Evolutionary conservation across 2,113 vertebrate species (phyloP).

Genomic region (Lophotis ruficrista): DNA sequence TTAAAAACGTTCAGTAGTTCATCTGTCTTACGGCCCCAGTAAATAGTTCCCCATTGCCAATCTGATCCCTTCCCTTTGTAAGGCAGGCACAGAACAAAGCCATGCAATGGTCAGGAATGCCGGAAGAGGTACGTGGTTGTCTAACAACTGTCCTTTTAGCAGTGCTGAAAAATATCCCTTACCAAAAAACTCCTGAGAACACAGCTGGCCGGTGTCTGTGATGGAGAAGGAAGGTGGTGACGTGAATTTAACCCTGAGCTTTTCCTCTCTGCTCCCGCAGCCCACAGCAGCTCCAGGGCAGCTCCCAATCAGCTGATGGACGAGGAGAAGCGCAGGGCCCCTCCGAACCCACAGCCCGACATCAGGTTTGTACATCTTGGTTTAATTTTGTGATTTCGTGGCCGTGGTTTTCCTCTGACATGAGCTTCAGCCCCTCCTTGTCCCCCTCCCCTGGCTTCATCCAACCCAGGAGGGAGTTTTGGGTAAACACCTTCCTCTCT

Average conservation of each 20-base stretch:
- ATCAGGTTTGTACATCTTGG: neutral
- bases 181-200: neutral
- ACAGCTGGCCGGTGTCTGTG: neutral
- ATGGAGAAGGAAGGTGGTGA: neutral
- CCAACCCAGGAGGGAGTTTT: neutral
- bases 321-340: accelerated
- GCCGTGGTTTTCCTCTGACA: neutral
- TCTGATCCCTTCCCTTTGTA: neutral
- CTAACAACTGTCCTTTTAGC: neutral
- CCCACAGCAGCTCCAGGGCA: neutral
- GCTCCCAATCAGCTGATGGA: neutral
- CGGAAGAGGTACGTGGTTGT: neutral
- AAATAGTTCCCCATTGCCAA: neutral
- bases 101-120: neutral
- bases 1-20: neutral
- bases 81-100: neutral
- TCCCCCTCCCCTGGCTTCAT: neutral
- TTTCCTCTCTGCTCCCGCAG: neutral
- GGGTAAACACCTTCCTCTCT: neutral
- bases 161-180: neutral
- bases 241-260: neutral
- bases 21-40: neutral
- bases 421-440: neutral
- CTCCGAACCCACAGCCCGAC: neutral
- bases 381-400: neutral